A percentile compares a stretch with the other conserved stretches of the same genome.
Evolutionary conservation across 2,113 vertebrate species (phyloP).

Genomic region (Damaliscus lunatus): DNA sequence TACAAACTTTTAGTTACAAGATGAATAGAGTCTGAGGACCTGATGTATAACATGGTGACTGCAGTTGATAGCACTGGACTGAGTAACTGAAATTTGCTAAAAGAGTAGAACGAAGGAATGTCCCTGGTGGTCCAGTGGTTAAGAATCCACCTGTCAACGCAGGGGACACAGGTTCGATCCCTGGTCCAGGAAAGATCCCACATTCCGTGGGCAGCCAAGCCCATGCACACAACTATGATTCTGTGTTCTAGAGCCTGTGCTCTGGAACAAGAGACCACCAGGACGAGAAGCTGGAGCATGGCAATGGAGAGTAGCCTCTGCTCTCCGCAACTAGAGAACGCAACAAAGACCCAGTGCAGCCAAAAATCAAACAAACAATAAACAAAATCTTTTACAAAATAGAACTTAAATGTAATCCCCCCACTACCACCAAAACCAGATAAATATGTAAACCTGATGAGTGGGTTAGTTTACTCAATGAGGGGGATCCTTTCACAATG

Average conservation of each 20-base stretch:
- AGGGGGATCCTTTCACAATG: not conserved
- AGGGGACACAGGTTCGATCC: not conserved
- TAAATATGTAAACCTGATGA: not conserved
- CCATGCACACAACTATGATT: not conserved
- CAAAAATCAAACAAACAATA: not conserved
- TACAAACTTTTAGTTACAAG: not conserved
- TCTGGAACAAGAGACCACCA: not conserved
- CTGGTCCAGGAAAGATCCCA: not conserved
- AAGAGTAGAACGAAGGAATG: not conserved
- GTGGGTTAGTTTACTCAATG: not conserved
- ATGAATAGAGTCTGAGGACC: not conserved
- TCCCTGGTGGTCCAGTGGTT: not conserved
- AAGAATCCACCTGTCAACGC: not conserved
- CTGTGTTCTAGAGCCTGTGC: not conserved
- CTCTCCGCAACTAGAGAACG: not conserved
- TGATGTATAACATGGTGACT: too few species aligned
- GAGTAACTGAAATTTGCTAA: not conserved
- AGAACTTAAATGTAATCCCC: not conserved
- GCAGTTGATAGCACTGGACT: accelerated
- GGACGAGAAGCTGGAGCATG: not conserved
- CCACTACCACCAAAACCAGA: not conserved
- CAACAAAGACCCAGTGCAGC: not conserved
- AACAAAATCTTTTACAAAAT: not conserved
- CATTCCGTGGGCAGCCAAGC: not conserved
- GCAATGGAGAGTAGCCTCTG: not conserved